Conservation (phyloP, 2,113 vertebrate species). For the Cricetomys ansorgei region DNA sequence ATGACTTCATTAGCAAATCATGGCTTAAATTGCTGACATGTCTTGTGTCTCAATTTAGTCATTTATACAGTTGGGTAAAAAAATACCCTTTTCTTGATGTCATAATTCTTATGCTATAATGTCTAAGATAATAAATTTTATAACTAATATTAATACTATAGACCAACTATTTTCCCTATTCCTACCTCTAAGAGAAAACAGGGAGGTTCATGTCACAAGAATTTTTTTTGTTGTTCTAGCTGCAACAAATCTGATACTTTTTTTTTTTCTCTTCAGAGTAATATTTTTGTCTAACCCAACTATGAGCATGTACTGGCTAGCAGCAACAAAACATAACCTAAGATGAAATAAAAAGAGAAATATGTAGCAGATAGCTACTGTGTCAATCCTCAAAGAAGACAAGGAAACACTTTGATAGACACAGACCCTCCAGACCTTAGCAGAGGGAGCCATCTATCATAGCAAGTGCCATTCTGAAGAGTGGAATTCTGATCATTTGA, state of each 20-base stretch:
- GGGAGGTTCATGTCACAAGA: background rate
- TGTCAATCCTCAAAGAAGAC: no score
- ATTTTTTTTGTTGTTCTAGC: background rate
- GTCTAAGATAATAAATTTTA: background rate
- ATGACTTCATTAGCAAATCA: conserved; percentile 21
- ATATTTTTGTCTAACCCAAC: background rate
- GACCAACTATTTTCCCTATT: background rate
- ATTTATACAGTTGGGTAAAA: background rate
- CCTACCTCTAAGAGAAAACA: background rate
- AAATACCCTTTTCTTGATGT: background rate
- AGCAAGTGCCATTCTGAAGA: no score
- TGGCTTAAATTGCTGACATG: background rate
- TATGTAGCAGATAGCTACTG: no score
- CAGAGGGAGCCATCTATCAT: no score
- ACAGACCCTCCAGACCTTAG: no score
- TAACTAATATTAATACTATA: background rate
- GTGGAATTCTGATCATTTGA: no score
- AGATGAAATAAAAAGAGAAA: background rate
- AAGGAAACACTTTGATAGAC: no score
- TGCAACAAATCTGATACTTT: background rate
- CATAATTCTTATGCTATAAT: background rate
- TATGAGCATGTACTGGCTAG: background rate
- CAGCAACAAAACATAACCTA: background rate
- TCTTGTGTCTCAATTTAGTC: background rate
- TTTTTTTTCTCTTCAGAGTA: background rate